A percentile compares a stretch with the other conserved stretches of the same genome.
Evolutionary conservation across 2,113 vertebrate genomes (phyloP).

Genomic region (Tricholaema leucomelas): DNA sequence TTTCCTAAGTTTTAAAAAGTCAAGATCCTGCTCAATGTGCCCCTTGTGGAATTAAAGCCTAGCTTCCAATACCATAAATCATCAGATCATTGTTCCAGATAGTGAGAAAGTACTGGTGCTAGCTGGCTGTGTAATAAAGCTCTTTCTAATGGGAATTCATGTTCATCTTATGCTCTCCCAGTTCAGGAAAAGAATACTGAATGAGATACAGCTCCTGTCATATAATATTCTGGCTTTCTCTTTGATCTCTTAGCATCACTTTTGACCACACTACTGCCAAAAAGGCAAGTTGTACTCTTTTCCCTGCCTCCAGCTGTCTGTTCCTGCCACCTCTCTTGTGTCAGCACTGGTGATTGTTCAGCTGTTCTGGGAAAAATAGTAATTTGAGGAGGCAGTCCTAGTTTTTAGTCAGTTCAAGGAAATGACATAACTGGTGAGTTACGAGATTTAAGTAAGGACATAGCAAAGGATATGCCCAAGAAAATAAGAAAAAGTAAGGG

Average conservation of each 20-base stretch:
- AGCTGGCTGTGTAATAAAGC: constrained; percentile 39
- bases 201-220: constrained; percentile 47
- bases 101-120: constrained; percentile 29
- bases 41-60: background rate
- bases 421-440: constrained; percentile 32
- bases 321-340: constrained; percentile 48
- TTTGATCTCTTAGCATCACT: constrained; percentile 41
- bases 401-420: constrained; percentile 32
- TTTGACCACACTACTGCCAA: constrained; percentile 49
- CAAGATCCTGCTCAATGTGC: background rate
- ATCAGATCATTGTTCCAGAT: constrained; percentile 40
- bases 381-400: constrained; percentile 27
- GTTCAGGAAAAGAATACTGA: constrained; percentile 15
- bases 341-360: constrained; percentile 10
- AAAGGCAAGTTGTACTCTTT: constrained; percentile 38
- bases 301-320: constrained; percentile 49
- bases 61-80: constrained; percentile 5
- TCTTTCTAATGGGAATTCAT: constrained; percentile 45
- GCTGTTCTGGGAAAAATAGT: constrained; percentile 25
- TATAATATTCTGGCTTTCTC: constrained; percentile 32
- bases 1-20: constrained; percentile 16
- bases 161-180: constrained; percentile 39
- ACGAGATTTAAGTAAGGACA: background rate
- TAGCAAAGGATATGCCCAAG: background rate
- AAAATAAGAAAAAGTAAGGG: background rate